Evolutionary conservation across 2,797 vertebrate genomes (phyloP), one percentile per base, ranked within the genome.

Genomic region (Graptemys geographica): DNA sequence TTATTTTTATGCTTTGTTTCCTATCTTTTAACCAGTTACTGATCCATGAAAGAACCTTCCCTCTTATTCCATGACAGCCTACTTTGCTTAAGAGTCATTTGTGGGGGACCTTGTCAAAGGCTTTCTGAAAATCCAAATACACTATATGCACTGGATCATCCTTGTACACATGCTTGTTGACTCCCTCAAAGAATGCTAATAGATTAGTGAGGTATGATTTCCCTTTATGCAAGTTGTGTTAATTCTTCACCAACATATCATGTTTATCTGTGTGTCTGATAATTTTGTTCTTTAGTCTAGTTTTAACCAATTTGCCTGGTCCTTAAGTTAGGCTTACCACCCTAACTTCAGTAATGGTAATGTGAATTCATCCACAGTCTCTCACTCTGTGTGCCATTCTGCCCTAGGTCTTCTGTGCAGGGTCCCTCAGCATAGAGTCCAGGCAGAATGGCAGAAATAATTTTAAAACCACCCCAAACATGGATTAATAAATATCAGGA

Each of bases 311-410:
- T 65, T n/a, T 69, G 62, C 33, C 62, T 69, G 62, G 33, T 69
- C 33, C 16, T 69, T 69, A 69, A 69, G 8, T 69, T 69, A 69
- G 33, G 33, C 62, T 69, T 62, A 62, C 6, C 28, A 62, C 13
- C 12, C 31, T 62, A 62, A 33, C 28, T 62, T 62, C 28, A 33
- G 28, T 62, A 62, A 33, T 33, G 28, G 31, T 62, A 62, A 62
- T 62, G 28, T 62, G 18, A 92, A 89, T 2, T 27, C 80, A 12
- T 23, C 19, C 86, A 81, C 13, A 12, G 31, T 53, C 44, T 33
- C 65, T 62, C n/a, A 72, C 19, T 78, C 8, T 86, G 1, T 0
- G 4, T 0, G 0, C 0, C 0, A 8, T 3, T 87, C 53, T 86
- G 1, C 25, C 83, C 1, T 1, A 13, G 74, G 85, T 4, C 8